A percentile compares a stretch with the other conserved stretches of the same genome.
Evolutionary conservation across 2,113 vertebrate species (phyloP).

Genomic region (Strix aluco): DNA sequence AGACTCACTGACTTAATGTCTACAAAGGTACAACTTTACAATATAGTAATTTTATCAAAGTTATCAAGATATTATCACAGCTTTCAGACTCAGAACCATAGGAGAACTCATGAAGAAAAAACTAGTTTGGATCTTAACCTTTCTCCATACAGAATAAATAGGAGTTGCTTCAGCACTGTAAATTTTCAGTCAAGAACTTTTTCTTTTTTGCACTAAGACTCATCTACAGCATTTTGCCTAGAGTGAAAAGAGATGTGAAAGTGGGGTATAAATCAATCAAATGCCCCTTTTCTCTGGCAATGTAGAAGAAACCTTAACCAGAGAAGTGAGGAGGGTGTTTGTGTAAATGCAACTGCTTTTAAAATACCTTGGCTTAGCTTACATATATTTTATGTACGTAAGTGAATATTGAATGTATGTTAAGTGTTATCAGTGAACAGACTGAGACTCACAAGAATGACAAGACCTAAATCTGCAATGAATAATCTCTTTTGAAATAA

Average conservation of each 20-base stretch:
- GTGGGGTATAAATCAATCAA: neutral
- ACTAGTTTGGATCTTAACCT: neutral
- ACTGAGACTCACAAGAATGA: neutral
- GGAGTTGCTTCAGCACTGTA: neutral
- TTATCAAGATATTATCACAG: neutral
- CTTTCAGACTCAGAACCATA: neutral
- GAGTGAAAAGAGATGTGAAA: neutral
- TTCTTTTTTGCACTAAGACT: neutral
- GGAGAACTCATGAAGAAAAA: neutral
- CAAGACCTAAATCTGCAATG: neutral
- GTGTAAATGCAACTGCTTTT: neutral
- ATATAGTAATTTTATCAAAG: neutral
- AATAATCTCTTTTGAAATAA: neutral
- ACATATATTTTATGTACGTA: fast-evolving
- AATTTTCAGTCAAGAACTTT: neutral
- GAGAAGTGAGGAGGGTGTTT: neutral
- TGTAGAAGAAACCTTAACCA: neutral
- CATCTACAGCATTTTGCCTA: neutral
- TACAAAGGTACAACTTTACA: neutral
- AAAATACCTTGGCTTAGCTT: neutral
- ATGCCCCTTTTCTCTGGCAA: neutral
- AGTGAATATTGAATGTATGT: neutral
- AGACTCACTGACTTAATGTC: neutral
- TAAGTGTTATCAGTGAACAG: neutral
- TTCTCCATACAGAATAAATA: neutral